A percentile compares a stretch with the other conserved stretches of the same genome.
Conservation (phyloP, 1,140 invertebrate species). For the Galleria mellonella region DNA sequence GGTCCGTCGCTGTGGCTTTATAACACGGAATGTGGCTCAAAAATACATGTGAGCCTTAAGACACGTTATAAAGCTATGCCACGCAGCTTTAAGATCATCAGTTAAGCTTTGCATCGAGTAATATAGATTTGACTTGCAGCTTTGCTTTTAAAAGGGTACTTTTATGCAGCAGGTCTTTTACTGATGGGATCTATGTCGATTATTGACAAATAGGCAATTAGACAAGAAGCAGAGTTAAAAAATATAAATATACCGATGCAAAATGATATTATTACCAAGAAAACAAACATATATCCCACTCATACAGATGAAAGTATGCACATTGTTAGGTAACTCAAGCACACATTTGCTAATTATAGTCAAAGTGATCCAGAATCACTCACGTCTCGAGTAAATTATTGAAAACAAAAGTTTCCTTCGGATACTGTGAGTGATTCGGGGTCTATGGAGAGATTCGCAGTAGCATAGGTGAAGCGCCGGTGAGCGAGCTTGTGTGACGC, state of each 20-base stretch:
- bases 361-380: constrained; percentile 41
- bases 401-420: not conserved
- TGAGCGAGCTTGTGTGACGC: constrained; percentile 71
- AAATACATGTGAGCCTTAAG: constrained; percentile 30
- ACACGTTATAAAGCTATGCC: constrained; percentile 68
- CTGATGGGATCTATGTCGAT: constrained; percentile 70
- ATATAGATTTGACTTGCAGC: constrained; percentile 68
- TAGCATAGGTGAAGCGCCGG: constrained; percentile 74
- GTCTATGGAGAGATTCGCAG: constrained; percentile 41
- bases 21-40: constrained; percentile 58
- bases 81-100: constrained; percentile 64
- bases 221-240: constrained; percentile 9
- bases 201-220: constrained; percentile 19
- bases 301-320: constrained; percentile 63
- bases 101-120: constrained; percentile 70
- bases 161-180: constrained; percentile 47
- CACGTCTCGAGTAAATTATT: not conserved
- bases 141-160: constrained; percentile 63
- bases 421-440: constrained; percentile 39
- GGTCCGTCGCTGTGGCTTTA: constrained; percentile 61
- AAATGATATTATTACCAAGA: constrained; percentile 51
- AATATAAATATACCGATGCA: constrained; percentile 31
- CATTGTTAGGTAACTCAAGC: constrained; percentile 64
- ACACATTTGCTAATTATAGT: constrained; percentile 64
- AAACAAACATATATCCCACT: constrained; percentile 68